phyloP scores from a whole-genome alignment of 1,140 invertebrate species.

The Thaumatotibia leucotreta region DNA sequence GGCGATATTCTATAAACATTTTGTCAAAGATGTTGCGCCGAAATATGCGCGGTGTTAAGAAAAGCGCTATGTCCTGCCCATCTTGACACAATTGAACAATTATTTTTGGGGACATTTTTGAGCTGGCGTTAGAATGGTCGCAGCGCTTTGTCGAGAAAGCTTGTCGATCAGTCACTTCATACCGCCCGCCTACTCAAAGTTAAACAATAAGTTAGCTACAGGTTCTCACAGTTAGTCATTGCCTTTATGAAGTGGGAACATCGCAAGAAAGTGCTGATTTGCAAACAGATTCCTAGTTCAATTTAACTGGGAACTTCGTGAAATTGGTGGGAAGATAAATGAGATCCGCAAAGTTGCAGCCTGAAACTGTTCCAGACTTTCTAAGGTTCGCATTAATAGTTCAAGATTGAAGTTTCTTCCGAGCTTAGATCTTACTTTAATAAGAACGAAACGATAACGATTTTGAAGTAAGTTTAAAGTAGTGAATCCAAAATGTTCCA shows the following conservation, averaged over 20 bases:
- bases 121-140: too few species aligned
- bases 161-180: too few species aligned
- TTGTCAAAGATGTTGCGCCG: too few species aligned
- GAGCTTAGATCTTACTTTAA: neutral
- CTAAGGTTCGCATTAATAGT: neutral
- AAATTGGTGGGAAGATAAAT: conserved; percentile 3
- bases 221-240: neutral
- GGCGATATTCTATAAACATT: too few species aligned
- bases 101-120: too few species aligned
- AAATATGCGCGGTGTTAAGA: too few species aligned
- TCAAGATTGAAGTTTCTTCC: neutral
- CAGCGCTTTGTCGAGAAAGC: too few species aligned
- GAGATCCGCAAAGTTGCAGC: neutral
- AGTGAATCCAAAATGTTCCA: too few species aligned
- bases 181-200: neutral
- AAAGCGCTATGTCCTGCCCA: too few species aligned
- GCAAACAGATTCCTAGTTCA: conserved; percentile 5
- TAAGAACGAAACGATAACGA: too few species aligned
- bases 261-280: neutral
- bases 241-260: neutral
- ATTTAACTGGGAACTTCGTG: conserved; percentile 3
- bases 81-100: too few species aligned
- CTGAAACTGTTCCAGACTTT: neutral
- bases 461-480: too few species aligned
- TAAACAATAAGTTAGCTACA: neutral